Base-by-base conservation (phyloP, 2,113 vertebrate species). In the Oostethus manadensis region DNA sequence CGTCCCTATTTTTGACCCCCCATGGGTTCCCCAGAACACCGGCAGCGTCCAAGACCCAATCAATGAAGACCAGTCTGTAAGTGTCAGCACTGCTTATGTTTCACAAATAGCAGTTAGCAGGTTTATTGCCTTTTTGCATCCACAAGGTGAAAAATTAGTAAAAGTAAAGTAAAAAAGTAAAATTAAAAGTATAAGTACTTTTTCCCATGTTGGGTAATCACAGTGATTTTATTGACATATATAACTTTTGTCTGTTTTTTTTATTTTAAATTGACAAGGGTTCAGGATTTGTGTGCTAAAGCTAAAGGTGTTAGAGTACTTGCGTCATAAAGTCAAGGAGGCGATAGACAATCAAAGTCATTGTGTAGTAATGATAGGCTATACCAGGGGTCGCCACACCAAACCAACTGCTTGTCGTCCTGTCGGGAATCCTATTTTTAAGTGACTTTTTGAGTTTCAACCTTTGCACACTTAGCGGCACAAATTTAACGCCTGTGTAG, bases 41-140 rank as follows among this genome's bases (percentile, higher is more conserved):
- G 96, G 96, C 50, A 98, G 94, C 2, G 97, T 99, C 53, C 95
- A 97, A 64, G 97, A 99, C 72, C 94, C 96, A 1, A 99, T 99
- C 80, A 99, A 92, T 49, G 97, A 99, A 83, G 96, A 99, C 82
- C 94, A 98, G 77, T 98, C 94, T 73, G 96, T 99, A 90, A 93
- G 95, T 92, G 51, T 16, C 18, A 68, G 42, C 38, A 17, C 18
- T 43, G 54, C 23, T 57, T 20, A 43, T 22, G 44, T 6, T 33
- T 26, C 46, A 13, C 11, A 48, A 46, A 10, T 11, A 48, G n/a
- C n/a, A n/a, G n/a, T n/a, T n/a, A n/a, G n/a, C n/a, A n/a, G 9
- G 11, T 48, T 48, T 11, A 21, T 16, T 20, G 20, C 18, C 5
- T 13, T 57, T 10, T 18, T n/a, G 51, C 38, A 42, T 42, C 38